Conservation (phyloP, 2,888 invertebrate species). For the Hemaris fuciformis region DNA sequence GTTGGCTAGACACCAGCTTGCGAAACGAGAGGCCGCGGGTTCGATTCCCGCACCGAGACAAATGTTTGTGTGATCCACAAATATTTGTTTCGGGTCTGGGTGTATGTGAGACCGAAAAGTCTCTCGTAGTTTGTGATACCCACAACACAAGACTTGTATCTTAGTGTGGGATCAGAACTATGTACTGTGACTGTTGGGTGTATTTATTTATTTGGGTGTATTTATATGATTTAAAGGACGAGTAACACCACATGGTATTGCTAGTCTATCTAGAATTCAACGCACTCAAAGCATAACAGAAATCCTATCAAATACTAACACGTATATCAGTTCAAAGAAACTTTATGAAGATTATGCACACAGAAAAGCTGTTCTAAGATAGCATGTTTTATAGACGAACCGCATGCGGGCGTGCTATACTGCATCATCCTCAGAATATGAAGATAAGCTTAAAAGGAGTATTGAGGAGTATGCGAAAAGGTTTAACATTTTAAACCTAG, state of each 20-base stretch:
- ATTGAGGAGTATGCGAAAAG: not conserved
- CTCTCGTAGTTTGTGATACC: too few relatives aligned
- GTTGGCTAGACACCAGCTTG: too few relatives aligned
- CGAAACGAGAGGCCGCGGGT: too few relatives aligned
- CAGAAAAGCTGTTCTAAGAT: not conserved
- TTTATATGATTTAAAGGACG: not conserved
- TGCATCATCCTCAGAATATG: not conserved
- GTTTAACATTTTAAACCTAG: not conserved
- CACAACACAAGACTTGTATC: too few relatives aligned
- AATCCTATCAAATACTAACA: not conserved
- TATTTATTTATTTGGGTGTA: too few relatives aligned
- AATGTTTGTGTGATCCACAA: too few relatives aligned
- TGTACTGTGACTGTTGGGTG: too few relatives aligned
- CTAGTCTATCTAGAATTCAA: not conserved
- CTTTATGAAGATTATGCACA: not conserved
- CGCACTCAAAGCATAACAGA: not conserved
- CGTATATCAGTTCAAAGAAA: not conserved
- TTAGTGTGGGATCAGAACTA: too few relatives aligned
- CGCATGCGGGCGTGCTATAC: not conserved
- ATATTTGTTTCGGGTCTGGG: too few relatives aligned
- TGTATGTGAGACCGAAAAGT: too few relatives aligned
- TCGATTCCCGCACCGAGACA: too few relatives aligned
- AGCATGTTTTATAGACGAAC: not conserved
- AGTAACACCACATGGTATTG: not conserved
- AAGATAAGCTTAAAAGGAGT: not conserved